phyloP scores from a whole-genome alignment of 2,888 invertebrate genomes.

The Erebia palarica region DNA sequence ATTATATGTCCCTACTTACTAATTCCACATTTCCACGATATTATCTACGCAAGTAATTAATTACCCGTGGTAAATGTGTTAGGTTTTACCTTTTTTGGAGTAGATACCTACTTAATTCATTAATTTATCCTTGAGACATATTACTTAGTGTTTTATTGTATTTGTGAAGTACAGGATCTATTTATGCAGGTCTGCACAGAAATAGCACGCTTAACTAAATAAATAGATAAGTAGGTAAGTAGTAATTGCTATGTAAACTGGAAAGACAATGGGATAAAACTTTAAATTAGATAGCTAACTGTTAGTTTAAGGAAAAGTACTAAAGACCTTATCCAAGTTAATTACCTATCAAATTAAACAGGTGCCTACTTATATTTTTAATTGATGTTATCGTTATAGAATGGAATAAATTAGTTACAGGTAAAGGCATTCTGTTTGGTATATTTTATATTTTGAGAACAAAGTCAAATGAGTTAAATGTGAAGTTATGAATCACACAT shows the following conservation, averaged over 20 bases:
- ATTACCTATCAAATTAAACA: constrained; percentile 5
- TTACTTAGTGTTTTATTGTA: too few relatives aligned
- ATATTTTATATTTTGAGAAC: constrained; percentile 11
- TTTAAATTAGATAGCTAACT: background rate
- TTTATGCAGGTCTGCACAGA: too few relatives aligned
- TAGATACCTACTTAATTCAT: too few relatives aligned
- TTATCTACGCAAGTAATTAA: too few relatives aligned
- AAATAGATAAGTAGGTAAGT: too few relatives aligned
- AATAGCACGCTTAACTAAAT: too few relatives aligned
- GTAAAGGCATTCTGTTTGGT: background rate
- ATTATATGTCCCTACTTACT: background rate
- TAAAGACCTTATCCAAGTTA: background rate
- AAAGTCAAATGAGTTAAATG: background rate
- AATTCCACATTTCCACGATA: too few relatives aligned
- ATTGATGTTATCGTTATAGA: background rate
- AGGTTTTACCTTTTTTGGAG: too few relatives aligned
- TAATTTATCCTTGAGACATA: too few relatives aligned
- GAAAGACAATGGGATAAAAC: background rate
- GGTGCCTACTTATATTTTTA: background rate
- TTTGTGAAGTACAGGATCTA: too few relatives aligned
- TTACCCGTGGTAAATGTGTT: too few relatives aligned
- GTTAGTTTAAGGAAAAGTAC: background rate
- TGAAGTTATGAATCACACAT: constrained; percentile 25
- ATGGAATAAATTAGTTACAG: constrained; percentile 1
- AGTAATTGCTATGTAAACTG: too few relatives aligned